Evolutionary conservation across 2,113 vertebrate species (phyloP).

Genomic region (Salvelinus alpinus): DNA sequence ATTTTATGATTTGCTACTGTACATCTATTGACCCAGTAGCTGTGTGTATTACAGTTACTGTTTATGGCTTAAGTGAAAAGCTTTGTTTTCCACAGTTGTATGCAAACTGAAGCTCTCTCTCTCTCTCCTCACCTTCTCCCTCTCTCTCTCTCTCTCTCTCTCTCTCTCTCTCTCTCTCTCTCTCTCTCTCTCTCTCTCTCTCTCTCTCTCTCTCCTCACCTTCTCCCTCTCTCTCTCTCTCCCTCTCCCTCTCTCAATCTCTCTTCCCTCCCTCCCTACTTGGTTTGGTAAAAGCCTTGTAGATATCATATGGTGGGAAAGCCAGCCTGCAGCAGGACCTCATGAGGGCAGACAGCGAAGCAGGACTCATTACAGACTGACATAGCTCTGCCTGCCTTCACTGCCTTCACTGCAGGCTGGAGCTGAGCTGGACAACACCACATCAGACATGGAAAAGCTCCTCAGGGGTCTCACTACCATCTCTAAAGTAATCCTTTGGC

Average conservation of each 20-base stretch:
- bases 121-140: neutral
- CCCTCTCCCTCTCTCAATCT: neutral
- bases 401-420: conserved; percentile 39
- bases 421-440: conserved; percentile 39
- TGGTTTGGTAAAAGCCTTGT: conserved; percentile 3
- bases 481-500: conserved; percentile 36
- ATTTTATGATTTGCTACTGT: neutral
- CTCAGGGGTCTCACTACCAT: conserved; percentile 26
- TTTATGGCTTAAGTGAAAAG: neutral
- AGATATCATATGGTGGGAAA: conserved; percentile 35
- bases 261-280: conserved; percentile 7
- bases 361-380: conserved; percentile 51
- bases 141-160: neutral
- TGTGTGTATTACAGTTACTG: neutral
- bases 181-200: neutral
- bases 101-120: neutral
- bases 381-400: conserved; percentile 33
- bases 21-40: neutral
- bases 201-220: neutral
- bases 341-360: conserved; percentile 31
- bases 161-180: neutral
- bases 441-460: conserved; percentile 43
- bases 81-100: neutral
- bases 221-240: neutral
- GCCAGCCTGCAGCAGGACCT: conserved; percentile 33